Evolutionary conservation across 2,113 vertebrate genomes (phyloP), one percentile per base, ranked within the genome.

Genomic region (Ascaphus truei): DNA sequence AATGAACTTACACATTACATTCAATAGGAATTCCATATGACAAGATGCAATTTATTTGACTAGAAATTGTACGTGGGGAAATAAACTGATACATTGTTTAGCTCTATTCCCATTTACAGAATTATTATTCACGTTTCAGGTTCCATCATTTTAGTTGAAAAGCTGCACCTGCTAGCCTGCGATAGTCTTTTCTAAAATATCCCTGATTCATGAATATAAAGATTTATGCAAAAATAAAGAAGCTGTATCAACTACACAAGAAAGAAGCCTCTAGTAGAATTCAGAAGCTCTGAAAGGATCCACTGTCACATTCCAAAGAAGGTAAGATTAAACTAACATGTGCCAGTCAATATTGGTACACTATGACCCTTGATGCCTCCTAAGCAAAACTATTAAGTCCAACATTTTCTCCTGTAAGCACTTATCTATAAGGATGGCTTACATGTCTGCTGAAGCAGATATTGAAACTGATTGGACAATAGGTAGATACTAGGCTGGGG

Each of bases 381-480:
- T 81, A 94, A 92, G 93, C 91, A 92, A 97, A 95, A 94, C 93
- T 93, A 97, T 98, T 98, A 94, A 91, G 91, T 93, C 91, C 93
- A 94, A 94, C 96, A 96, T 93, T 89, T 89, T 85, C 85, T 92
- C 85, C 90, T 89, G 87, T 93, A 92, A 95, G 92, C 91, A 92
- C 93, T 93, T 94, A 95, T 92, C 91, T 92, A 91, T 85, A 89
- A 89, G 90, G 90, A 92, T 89, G 92, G 91, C 92, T 94, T 93
- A 93, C 92, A 92, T 91, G 91, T 94, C 90, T 88, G 90, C 88
- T 84, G 84, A 92, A 93, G 91, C 92, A 95, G 93, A 95, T 95
- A 95, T 93, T 92, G 90, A 93, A 92, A 92, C 92, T 92, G 92
- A 94, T 94, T 95, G 93, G 93, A 95, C 93, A 95, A 95, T 93